Percentiles rank a stretch among this genome's conserved stretches.
These are phyloP conservation scores for Ceratosolen solmsi DNA, from an alignment of 1,140 invertebrate genomes.

Conservation along the genomic window DNA sequence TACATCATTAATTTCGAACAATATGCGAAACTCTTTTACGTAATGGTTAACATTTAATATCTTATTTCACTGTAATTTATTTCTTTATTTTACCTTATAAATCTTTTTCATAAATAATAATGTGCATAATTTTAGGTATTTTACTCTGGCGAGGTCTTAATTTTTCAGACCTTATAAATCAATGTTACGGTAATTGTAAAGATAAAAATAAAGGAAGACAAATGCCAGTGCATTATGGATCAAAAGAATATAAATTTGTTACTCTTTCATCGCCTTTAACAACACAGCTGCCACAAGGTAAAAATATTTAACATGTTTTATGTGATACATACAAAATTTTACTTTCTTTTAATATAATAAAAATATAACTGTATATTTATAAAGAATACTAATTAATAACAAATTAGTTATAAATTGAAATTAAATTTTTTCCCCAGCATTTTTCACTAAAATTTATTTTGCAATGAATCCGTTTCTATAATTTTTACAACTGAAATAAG, in stretches of 20 bases:
- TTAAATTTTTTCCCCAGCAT: no score
- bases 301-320: not conserved
- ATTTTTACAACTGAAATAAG: no score
- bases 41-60: not conserved
- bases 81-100: not conserved
- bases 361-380: not conserved
- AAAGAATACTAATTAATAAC: not conserved
- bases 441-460: no score
- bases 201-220: conserved; percentile 94
- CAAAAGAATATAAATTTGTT: conserved; percentile 88
- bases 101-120: not conserved
- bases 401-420: not conserved
- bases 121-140: conserved; percentile 77
- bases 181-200: conserved; percentile 95
- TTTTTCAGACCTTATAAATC: conserved; percentile 92
- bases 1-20: no score
- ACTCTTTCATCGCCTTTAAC: conserved; percentile 96
- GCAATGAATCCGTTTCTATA: no score
- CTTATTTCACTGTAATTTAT: no score
- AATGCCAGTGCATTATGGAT: conserved; percentile 97
- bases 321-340: not conserved
- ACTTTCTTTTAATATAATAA: not conserved
- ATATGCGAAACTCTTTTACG: no score
- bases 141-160: conserved; percentile 92
- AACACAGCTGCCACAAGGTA: conserved; percentile 97